These are phyloP conservation scores for Drosophila biarmipes DNA, from an alignment of 1,140 invertebrate species.

Conservation along the genomic window DNA sequence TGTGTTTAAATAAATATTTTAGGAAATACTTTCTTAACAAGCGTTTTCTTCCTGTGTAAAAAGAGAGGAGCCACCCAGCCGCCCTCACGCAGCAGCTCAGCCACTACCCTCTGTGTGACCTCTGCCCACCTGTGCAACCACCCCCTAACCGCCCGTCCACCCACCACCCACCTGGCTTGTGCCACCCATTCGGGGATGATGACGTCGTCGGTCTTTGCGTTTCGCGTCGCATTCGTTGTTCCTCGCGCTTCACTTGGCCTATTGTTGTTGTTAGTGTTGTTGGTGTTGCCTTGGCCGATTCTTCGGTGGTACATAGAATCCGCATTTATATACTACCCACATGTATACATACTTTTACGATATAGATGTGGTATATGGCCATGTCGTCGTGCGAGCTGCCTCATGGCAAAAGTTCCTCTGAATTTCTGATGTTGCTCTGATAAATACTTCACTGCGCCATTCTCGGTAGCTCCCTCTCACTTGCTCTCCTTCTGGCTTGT, in stretches of 20 bases:
- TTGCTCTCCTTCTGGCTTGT: background rate
- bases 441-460: constrained; percentile 76
- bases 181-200: constrained; percentile 64
- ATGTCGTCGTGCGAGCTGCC: constrained; percentile 36
- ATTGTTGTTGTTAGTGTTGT: constrained; percentile 32
- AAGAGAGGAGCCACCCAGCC: constrained; percentile 24
- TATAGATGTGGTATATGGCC: constrained; percentile 42
- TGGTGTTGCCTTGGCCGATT: constrained; percentile 80
- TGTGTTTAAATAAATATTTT: no score
- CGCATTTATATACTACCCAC: constrained; percentile 7
- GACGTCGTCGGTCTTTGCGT: constrained; percentile 66
- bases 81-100: constrained; percentile 57
- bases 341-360: constrained; percentile 20
- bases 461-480: constrained; percentile 7
- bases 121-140: constrained; percentile 52
- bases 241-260: constrained; percentile 14
- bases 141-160: constrained; percentile 16
- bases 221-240: constrained; percentile 32
- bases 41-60: constrained; percentile 15
- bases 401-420: constrained; percentile 71
- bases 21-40: no score
- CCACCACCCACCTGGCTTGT: background rate
- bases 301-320: constrained; percentile 47
- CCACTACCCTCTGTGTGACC: constrained; percentile 75
- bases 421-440: constrained; percentile 84